These are phyloP conservation scores for Cerastis rubricosa DNA, from an alignment of 2,888 invertebrate species.

Conservation along the genomic window DNA sequence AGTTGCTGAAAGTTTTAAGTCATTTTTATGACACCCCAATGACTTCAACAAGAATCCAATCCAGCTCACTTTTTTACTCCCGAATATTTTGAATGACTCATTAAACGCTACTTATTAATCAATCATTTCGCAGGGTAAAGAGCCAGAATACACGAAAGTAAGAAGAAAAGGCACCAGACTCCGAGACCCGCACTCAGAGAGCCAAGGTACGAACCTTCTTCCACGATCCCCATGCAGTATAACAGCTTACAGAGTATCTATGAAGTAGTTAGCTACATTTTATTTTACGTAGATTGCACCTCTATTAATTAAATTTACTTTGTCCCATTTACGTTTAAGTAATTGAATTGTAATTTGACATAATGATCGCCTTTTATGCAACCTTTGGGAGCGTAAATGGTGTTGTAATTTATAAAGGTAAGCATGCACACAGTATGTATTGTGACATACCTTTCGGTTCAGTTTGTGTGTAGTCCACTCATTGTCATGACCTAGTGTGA, in stretches of 20 bases:
- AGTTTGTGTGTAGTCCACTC: conserved; percentile 70
- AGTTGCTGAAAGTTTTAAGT: background rate
- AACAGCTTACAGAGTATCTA: conserved; percentile 78
- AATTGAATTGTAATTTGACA: conserved; percentile 88
- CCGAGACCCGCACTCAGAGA: conserved; percentile 95
- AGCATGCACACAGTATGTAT: conserved; percentile 89
- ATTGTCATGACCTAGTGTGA: conserved; percentile 65
- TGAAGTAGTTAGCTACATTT: conserved; percentile 87
- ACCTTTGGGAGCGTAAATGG: conserved; percentile 90
- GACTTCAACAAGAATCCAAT: background rate
- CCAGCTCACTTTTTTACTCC: background rate
- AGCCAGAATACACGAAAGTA: conserved; percentile 96
- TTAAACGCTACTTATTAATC: background rate
- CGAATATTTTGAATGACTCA: background rate
- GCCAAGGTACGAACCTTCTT: conserved; percentile 90
- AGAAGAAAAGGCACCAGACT: conserved; percentile 95
- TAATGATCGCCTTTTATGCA: conserved; percentile 90
- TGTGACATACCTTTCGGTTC: conserved; percentile 72
- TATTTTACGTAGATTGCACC: conserved; percentile 88
- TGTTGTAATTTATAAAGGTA: conserved; percentile 90
- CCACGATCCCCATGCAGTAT: conserved; percentile 56
- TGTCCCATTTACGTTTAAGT: conserved; percentile 87
- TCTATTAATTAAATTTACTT: conserved; percentile 85
- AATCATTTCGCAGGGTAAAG: conserved; percentile 91
- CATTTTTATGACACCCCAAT: background rate